Base-by-base conservation (phyloP, 2,797 vertebrate species). In the Chiroxiphia lanceolata region DNA sequence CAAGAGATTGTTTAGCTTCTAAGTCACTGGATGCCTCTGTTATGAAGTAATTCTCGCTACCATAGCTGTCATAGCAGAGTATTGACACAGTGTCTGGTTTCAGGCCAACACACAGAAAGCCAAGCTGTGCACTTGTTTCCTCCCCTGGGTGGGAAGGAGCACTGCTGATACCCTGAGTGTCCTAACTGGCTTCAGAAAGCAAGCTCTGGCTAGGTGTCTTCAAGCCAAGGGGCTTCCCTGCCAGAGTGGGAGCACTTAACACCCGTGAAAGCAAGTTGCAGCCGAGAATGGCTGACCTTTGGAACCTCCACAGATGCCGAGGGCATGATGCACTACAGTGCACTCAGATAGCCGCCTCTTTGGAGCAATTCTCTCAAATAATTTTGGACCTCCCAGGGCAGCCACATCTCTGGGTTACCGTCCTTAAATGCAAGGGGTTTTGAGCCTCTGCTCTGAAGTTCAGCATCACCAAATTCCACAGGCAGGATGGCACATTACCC, bases 11-110 rank as follows among this genome's bases (percentile, higher is more conserved):
- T 93, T 93, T 63, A 63, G 47, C 40, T 67, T 75, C 34, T 57
- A 89, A 84, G 47, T 88, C 70, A 76, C n/a, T 0, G 9, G 31
- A 95, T 92, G 63, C 70, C 60, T 84, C 70, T 69, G 59, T 88
- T 90, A 63, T 90, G 88, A 95, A 83, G 67, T 76, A 95, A 90
- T 90, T 88, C 56, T 86, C 29, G 25, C 44, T 67, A 51, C 47
- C 74, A 84, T 87, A 89, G 59, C 63, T 89, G 67, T 75, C 83
- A 84, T 65, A 94, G 88, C 80, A 67, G 54, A 79, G 21, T 82
- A 93, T 47, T 94, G 87, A 94, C 82, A 91, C 23, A 34, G 76
- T 65, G 80, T 71, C 63, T 94, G 85, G 69, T 95, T 94, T 94
- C 93, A 83, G 65, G 90, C 91, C 87, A 95, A 78, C 10, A 33